Percentiles rank a stretch among this genome's conserved stretches.
phyloP scores from a whole-genome alignment of 2,888 invertebrate species.

The Microplitis deprimator region DNA sequence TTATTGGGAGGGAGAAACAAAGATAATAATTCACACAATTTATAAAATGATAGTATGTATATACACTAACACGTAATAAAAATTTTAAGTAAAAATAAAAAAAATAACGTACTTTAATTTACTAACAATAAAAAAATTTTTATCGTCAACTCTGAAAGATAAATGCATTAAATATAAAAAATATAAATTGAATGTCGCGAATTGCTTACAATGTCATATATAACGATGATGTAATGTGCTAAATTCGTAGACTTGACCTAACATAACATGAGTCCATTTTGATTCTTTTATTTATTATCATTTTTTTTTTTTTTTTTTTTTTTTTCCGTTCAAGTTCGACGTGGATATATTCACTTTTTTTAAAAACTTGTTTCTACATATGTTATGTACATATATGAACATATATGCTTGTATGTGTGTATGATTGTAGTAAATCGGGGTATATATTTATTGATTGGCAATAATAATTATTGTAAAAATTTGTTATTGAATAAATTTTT shows the following conservation, averaged over 20 bases:
- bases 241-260: slow-evolving; percentile 61
- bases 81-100: not conserved
- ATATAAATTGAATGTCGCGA: not conserved
- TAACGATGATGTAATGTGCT: slow-evolving; percentile 55
- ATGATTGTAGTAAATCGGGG: too few relatives aligned
- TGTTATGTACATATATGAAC: not conserved
- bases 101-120: not conserved
- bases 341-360: slow-evolving; percentile 5
- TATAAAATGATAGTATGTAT: slow-evolving; percentile 3
- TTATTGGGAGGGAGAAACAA: not conserved
- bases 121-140: not conserved
- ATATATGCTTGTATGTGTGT: too few relatives aligned
- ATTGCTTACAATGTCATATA: slow-evolving; percentile 24
- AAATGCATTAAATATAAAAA: not conserved
- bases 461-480: not conserved
- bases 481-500: slow-evolving; percentile 40
- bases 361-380: slow-evolving; percentile 24
- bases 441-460: not conserved
- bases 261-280: slow-evolving; percentile 46
- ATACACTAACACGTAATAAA: not conserved
- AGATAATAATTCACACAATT: not conserved
- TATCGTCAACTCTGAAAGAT: not conserved
- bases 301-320: slow-evolving; percentile 23
- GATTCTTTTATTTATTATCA: not conserved
- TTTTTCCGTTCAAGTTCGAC: not conserved